phyloP scores from a whole-genome alignment of 2,113 vertebrate genomes.

The Cairina moschata region DNA sequence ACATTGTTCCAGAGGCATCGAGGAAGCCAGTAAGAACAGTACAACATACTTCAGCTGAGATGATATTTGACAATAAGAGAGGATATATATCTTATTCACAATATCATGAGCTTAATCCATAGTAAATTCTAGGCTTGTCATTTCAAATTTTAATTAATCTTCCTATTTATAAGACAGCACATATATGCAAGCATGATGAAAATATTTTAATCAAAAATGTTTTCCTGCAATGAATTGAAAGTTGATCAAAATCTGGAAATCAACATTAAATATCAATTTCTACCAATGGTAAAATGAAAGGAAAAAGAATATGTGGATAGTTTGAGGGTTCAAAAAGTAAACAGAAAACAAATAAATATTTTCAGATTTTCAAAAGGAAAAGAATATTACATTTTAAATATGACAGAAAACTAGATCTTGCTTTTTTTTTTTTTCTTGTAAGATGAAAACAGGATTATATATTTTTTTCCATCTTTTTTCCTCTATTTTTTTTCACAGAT shows the following conservation, averaged over 20 bases:
- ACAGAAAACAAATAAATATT: neutral
- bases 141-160: neutral
- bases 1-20: neutral
- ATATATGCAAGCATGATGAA: fast-evolving
- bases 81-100: neutral
- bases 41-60: neutral
- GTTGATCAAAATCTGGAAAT: neutral
- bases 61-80: neutral
- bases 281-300: neutral
- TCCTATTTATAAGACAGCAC: neutral
- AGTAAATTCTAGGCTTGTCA: fast-evolving
- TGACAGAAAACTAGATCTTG: neutral
- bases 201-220: fast-evolving
- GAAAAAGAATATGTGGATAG: fast-evolving
- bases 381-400: neutral
- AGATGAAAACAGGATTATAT: neutral
- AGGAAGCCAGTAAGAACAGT: neutral
- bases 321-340: neutral
- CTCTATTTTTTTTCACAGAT: too few species aligned
- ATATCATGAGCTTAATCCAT: neutral
- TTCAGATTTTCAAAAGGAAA: neutral
- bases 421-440: neutral
- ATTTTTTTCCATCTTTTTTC: fast-evolving
- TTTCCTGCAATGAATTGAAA: neutral
- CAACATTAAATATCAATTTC: neutral